Base-by-base conservation (phyloP, 2,888 invertebrate genomes). In the Dryadula phaetusa region DNA sequence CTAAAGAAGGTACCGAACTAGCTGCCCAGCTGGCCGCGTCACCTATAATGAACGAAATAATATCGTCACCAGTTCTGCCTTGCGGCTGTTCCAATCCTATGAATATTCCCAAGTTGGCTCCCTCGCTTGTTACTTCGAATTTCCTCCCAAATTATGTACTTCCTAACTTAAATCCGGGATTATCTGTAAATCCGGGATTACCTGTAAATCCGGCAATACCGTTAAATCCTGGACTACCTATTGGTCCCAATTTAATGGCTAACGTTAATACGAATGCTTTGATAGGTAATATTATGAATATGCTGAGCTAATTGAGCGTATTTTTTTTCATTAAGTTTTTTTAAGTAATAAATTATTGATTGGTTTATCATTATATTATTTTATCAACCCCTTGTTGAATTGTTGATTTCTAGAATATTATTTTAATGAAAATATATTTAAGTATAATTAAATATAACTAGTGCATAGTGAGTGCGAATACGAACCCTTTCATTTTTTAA, bases 21-120 rank as follows among this genome's bases (percentile, higher is more conserved):
- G 82, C 82, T 5, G 62, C 83, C 18, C 78, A 82, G 64, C 69
- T 85, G 5, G 82, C 84, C 8, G 72, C 76, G 0, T 86, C 88
- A 0, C 72, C 86, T 42, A 70, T 88, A 2, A 85, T 79, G 10
- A 52, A 52, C 16, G 83, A 88, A 49, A 65, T 83, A 0, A 54
- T 86, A 2, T 72, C 80, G 0, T 77, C 81, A 0, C 79, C 84
- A 2, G 60, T 74, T 0, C 62, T 84, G 0, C 70, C 82, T 0
- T 83, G 82, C 63, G 82, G 83, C 0, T 83, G 81, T 67, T 20
- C 70, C 8, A 86, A 86, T 25, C 76, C 82, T 20, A 62, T 68
- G 47, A 58, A 60, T 28, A 3, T 58, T 28, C 44, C 60, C 5
- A 40, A 22, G 10, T 56, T 56, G 10, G 6, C 14, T 3, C 25